Evolutionary conservation across 2,888 invertebrate species (phyloP).

Genomic region (Ennomos erosarius): DNA sequence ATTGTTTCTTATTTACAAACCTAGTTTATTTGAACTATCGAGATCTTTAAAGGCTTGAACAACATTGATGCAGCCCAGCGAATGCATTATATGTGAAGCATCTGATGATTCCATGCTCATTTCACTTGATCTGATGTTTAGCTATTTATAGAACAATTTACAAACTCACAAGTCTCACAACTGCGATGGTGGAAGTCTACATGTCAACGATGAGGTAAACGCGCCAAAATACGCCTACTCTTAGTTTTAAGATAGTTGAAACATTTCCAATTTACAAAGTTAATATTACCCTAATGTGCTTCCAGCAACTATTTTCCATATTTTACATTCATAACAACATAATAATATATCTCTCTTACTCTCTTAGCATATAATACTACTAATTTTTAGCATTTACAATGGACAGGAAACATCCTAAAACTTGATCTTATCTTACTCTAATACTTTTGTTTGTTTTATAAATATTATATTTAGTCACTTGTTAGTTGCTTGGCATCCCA

Average conservation of each 20-base stretch:
- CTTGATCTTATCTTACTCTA: conserved; percentile 46
- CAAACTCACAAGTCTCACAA: conserved; percentile 23
- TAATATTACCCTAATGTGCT: conserved; percentile 41
- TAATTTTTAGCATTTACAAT: conserved; percentile 45
- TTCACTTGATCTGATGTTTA: conserved; percentile 21
- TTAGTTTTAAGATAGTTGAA: conserved; percentile 42
- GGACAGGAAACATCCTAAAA: conserved; percentile 47
- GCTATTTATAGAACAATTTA: conserved; percentile 31
- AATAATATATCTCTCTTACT: conserved; percentile 47
- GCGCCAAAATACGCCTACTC: conserved; percentile 39
- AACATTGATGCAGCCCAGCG: conserved; percentile 34
- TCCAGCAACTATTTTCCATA: conserved; percentile 35
- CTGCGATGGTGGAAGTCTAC: conserved; percentile 26
- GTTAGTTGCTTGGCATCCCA: conserved; percentile 41
- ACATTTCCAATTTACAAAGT: conserved; percentile 50
- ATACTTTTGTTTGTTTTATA: conserved; percentile 38
- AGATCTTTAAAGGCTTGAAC: conserved; percentile 41
- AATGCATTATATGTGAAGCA: conserved; percentile 31
- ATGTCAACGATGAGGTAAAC: conserved; percentile 33
- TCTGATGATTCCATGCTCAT: conserved; percentile 28
- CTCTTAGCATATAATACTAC: conserved; percentile 44
- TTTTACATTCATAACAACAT: conserved; percentile 42
- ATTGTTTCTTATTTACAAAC: conserved; percentile 44
- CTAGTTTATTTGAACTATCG: conserved; percentile 46
- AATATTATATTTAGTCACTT: conserved; percentile 35